phyloP scores from a whole-genome alignment of 2,888 invertebrate species.

The Drosophila yooni region DNA sequence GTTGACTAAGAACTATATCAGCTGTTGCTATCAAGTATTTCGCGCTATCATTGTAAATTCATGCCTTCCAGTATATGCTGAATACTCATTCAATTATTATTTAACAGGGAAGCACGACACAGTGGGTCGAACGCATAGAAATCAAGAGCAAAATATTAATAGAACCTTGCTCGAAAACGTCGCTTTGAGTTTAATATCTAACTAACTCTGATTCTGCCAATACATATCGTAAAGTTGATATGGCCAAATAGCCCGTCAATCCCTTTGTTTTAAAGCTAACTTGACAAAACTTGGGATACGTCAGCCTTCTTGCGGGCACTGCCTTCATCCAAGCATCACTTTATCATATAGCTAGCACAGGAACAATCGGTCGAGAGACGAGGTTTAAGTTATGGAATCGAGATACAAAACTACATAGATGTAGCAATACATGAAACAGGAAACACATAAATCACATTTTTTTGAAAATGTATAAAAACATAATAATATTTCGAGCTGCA shows the following conservation, averaged over 20 bases:
- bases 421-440: background rate
- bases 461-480: background rate
- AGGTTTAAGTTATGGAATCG: background rate
- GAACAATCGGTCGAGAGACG: too few relatives aligned
- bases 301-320: background rate
- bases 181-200: background rate
- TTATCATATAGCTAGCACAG: background rate
- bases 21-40: conserved; percentile 5
- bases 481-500: background rate
- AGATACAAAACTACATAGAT: background rate
- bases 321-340: background rate
- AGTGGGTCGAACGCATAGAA: background rate
- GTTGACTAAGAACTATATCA: conserved; percentile 9
- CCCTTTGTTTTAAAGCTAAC: background rate
- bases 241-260: background rate
- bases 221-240: too few relatives aligned
- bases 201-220: too few relatives aligned
- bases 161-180: background rate
- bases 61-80: background rate
- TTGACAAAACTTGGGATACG: background rate
- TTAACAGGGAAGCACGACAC: background rate
- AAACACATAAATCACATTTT: background rate
- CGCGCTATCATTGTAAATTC: background rate
- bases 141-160: background rate
- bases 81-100: conserved; percentile 1